phyloP scores from a whole-genome alignment of 2,113 vertebrate genomes.

The Podarcis muralis region DNA sequence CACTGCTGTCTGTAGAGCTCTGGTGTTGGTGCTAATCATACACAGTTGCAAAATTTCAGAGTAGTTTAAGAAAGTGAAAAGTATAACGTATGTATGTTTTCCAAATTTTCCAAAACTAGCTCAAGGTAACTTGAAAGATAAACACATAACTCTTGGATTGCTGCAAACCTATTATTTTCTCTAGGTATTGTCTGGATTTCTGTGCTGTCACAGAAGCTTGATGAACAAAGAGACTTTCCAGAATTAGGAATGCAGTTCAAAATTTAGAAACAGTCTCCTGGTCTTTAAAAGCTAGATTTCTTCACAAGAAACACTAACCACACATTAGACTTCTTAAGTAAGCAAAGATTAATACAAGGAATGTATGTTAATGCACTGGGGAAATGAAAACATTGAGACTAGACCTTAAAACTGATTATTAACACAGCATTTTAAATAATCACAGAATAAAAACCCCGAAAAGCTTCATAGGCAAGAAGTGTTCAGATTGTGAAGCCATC shows the following conservation, averaged over 20 bases:
- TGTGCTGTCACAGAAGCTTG: background rate
- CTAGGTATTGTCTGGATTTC: background rate
- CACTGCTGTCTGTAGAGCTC: background rate
- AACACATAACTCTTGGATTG: background rate
- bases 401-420: background rate
- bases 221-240: background rate
- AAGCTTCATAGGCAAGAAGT: background rate
- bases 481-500: background rate
- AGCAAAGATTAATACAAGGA: background rate
- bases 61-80: background rate
- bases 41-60: no score
- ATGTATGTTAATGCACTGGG: slow-evolving; percentile 1
- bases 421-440: background rate
- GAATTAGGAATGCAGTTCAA: background rate
- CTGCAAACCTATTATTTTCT: background rate
- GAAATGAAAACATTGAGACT: slow-evolving; percentile 4
- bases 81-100: background rate
- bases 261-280: background rate
- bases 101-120: background rate
- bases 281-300: slow-evolving; percentile 10
- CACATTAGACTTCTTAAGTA: slow-evolving; percentile 5
- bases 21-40: background rate
- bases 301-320: background rate
- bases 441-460: background rate
- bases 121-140: background rate